phyloP scores from a whole-genome alignment of 92 coral and sea anemone genomes.

The Paramuricea clavata region DNA sequence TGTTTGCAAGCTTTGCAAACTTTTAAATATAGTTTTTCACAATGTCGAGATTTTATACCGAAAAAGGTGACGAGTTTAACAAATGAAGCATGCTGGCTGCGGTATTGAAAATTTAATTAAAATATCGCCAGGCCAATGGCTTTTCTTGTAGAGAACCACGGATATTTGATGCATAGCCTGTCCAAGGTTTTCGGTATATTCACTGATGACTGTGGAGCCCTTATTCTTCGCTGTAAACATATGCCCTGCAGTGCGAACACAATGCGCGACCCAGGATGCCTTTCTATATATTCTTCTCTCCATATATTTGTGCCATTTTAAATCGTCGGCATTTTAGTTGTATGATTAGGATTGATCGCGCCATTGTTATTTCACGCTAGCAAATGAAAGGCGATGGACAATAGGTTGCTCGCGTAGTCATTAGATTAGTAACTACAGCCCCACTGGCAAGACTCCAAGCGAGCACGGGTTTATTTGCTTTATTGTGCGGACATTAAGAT shows the following conservation, averaged over 20 bases:
- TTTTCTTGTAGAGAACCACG: background rate
- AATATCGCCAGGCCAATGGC: background rate
- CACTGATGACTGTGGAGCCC: background rate
- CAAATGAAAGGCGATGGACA: background rate
- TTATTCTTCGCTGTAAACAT: slow-evolving; percentile 1
- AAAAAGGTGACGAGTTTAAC: too few species aligned
- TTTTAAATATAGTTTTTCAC: too few species aligned
- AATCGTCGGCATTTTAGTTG: slow-evolving; percentile 4
- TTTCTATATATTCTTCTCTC: background rate
- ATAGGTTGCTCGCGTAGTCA: slow-evolving; percentile 12
- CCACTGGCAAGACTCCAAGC: slow-evolving; percentile 3
- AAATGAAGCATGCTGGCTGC: background rate
- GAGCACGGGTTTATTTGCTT: background rate
- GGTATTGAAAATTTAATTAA: background rate
- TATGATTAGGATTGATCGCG: slow-evolving; percentile 32
- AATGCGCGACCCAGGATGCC: background rate
- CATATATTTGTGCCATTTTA: slow-evolving; percentile 4
- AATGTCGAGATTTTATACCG: too few species aligned
- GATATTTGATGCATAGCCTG: slow-evolving; percentile 33
- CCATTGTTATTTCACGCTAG: background rate
- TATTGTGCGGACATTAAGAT: background rate
- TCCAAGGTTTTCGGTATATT: background rate
- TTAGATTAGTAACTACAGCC: slow-evolving; percentile 7
- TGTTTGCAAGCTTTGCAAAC: too few species aligned
- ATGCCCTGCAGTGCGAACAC: background rate